phyloP scores from a whole-genome alignment of 1,140 invertebrate genomes.

The Dreissena polymorpha region DNA sequence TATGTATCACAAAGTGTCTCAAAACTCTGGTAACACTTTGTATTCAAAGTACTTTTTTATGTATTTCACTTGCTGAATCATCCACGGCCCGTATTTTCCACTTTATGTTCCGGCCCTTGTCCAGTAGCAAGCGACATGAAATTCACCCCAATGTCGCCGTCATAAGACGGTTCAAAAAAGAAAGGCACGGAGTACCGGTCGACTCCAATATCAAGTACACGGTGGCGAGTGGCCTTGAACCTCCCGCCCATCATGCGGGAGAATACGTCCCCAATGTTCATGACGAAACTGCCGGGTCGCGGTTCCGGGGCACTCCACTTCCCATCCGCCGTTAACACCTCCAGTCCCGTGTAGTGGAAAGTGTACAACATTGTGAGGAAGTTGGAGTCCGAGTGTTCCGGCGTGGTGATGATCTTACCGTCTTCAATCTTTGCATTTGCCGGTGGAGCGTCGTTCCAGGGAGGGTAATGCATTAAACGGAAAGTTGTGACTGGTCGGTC shows the following conservation, averaged over 20 bases:
- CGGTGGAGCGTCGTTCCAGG: conserved; percentile 50
- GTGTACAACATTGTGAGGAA: conserved; percentile 55
- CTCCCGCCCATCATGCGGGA: conserved; percentile 55
- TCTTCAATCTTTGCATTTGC: conserved; percentile 55
- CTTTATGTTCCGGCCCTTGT: conserved; percentile 48
- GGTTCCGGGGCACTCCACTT: conserved; percentile 54
- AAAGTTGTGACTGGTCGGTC: conserved; percentile 64
- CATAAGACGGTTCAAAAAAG: conserved; percentile 55
- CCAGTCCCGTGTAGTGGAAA: conserved; percentile 53
- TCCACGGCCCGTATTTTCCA: conserved; percentile 59
- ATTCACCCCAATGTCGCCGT: conserved; percentile 58
- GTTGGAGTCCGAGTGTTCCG: conserved; percentile 64
- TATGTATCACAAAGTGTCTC: neutral
- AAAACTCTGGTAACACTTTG: conserved; percentile 56
- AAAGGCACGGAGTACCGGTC: conserved; percentile 60
- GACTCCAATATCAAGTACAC: conserved; percentile 57
- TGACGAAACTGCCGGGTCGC: conserved; percentile 52
- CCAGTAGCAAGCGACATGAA: conserved; percentile 53
- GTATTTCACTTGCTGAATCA: conserved; percentile 57
- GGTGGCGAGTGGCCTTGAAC: conserved; percentile 59
- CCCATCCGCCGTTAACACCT: conserved; percentile 52
- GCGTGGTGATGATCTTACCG: conserved; percentile 56
- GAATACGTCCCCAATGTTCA: conserved; percentile 61
- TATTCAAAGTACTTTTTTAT: conserved; percentile 61
- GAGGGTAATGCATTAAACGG: conserved; percentile 65